These are phyloP conservation scores for Neoniphon sammara DNA, from an alignment of 2,797 vertebrate genomes.

Conservation along the genomic window DNA sequence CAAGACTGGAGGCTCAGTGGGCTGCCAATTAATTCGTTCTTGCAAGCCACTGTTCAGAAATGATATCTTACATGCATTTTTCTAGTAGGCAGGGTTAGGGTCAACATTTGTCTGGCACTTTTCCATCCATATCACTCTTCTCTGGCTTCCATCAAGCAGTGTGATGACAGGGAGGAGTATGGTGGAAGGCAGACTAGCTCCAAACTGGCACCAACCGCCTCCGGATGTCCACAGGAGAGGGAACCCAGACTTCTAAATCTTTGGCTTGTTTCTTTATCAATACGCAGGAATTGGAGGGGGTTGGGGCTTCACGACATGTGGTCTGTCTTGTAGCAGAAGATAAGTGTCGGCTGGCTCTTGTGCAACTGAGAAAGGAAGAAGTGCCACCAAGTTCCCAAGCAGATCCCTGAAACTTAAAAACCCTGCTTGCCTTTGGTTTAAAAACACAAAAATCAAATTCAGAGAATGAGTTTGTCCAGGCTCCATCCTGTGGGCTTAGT, in stretches of 20 bases:
- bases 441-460: background rate
- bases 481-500: background rate
- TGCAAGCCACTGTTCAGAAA: background rate
- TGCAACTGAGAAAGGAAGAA: constrained; percentile 31
- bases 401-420: background rate
- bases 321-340: constrained; percentile 54
- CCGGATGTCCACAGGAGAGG: constrained; percentile 52
- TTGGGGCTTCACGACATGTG: constrained; percentile 21
- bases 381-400: background rate
- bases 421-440: background rate
- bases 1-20: too few species aligned
- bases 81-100: background rate
- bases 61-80: background rate
- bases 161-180: constrained; percentile 24
- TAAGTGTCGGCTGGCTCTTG: constrained; percentile 43
- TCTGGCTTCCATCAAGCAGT: constrained; percentile 52
- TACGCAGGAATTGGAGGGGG: constrained; percentile 32
- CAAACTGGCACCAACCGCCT: constrained; percentile 40
- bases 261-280: constrained; percentile 57
- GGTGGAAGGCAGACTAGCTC: constrained; percentile 3
- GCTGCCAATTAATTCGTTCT: too few species aligned
- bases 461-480: background rate
- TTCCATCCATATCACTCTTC: constrained; percentile 1
- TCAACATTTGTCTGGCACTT: constrained; percentile 15
- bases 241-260: constrained; percentile 58